A percentile compares a stretch with the other conserved stretches of the same genome.
These are phyloP conservation scores for Capitella teleta DNA, from an alignment of 1,140 invertebrate species.

Conservation along the genomic window DNA sequence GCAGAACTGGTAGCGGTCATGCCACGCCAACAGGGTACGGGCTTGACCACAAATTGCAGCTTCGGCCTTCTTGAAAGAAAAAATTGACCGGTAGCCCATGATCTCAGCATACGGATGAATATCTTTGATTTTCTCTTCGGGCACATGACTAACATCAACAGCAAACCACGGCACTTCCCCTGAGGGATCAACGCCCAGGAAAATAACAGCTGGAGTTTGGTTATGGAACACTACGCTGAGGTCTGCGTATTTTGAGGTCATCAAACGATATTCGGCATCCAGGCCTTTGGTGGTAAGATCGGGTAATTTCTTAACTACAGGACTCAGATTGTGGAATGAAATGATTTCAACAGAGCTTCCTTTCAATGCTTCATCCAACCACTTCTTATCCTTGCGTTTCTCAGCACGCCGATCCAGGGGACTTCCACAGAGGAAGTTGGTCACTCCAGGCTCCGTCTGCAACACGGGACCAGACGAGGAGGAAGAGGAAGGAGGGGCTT, in stretches of 20 bases:
- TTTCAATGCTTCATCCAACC: conserved; percentile 20
- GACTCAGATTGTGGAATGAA: conserved; percentile 22
- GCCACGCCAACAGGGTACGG: conserved; percentile 42
- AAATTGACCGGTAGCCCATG: conserved; percentile 18
- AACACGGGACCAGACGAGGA: no score
- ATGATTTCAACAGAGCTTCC: conserved; percentile 25
- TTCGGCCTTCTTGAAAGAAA: conserved; percentile 23
- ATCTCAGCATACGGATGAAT: conserved; percentile 16
- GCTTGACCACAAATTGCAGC: conserved; percentile 37
- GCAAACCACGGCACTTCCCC: conserved; percentile 26
- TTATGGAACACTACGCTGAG: neutral
- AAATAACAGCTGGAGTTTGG: neutral
- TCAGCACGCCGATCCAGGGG: conserved; percentile 26
- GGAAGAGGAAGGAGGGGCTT: no score
- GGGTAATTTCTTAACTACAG: neutral
- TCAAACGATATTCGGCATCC: neutral
- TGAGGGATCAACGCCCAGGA: neutral
- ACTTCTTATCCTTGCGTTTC: conserved; percentile 25
- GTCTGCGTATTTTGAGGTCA: neutral
- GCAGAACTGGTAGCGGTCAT: conserved; percentile 42
- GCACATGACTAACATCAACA: conserved; percentile 20
- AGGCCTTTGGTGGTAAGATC: neutral
- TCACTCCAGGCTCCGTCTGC: no score
- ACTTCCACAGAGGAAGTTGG: conserved; percentile 31
- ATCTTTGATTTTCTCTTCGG: conserved; percentile 14